These are phyloP conservation scores for Phoxinus dragarum DNA, from an alignment of 2,797 vertebrate species.

Conservation along the genomic window DNA sequence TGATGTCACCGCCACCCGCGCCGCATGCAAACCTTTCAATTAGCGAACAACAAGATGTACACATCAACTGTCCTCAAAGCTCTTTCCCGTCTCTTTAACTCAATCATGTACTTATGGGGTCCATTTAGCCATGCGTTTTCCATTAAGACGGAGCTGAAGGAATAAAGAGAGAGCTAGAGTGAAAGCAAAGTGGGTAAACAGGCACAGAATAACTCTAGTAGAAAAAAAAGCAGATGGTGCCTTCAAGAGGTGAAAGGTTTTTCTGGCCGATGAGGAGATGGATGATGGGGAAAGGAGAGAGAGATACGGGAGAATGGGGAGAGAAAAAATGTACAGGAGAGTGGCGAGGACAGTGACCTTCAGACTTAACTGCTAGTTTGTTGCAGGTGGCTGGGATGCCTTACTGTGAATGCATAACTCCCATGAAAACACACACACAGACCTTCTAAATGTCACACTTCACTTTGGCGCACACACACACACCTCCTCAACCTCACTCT, in stretches of 20 bases:
- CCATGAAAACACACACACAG: slow-evolving; percentile 48
- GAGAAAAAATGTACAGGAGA: slow-evolving; percentile 4
- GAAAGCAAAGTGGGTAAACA: slow-evolving; percentile 48
- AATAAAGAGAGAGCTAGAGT: slow-evolving; percentile 54
- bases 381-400: slow-evolving; percentile 54
- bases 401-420: slow-evolving; percentile 51
- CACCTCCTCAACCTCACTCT: neutral
- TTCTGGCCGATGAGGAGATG: slow-evolving; percentile 28
- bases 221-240: slow-evolving; percentile 41
- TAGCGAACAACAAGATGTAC: slow-evolving; percentile 74
- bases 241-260: slow-evolving; percentile 30
- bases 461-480: slow-evolving; percentile 19
- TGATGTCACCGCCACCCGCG: slow-evolving; percentile 73
- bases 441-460: slow-evolving; percentile 49
- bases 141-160: slow-evolving; percentile 68
- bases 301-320: slow-evolving; percentile 7
- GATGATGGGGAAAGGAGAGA: slow-evolving; percentile 9
- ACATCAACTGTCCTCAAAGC: slow-evolving; percentile 74
- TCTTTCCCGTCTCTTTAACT: slow-evolving; percentile 69
- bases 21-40: slow-evolving; percentile 78
- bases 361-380: slow-evolving; percentile 45
- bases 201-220: slow-evolving; percentile 11
- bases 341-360: slow-evolving; percentile 34
- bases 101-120: slow-evolving; percentile 70
- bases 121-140: slow-evolving; percentile 73